Evolutionary conservation across 2,113 vertebrate species (phyloP), one percentile per base, ranked within the genome.

Genomic region (Tiliqua scincoides): DNA sequence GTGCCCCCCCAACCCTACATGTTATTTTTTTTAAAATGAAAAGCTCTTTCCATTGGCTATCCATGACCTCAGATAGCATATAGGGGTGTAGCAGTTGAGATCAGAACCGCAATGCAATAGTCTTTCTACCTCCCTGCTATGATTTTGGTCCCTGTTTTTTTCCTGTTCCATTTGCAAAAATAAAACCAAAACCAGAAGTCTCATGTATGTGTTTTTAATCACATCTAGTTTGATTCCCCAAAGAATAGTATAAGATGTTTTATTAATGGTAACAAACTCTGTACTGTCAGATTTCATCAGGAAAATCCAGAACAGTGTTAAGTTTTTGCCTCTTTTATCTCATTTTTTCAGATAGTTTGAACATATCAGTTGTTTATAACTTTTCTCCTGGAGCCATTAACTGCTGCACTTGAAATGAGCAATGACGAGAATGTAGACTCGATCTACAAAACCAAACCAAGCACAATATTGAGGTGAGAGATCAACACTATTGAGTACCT

Each of bases 371-470:
- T 70, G 6, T 48, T 87, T 90, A 70, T 59, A 78, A 76, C n/a
- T 86, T 89, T 91, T 61, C 57, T 90, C 76, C 59, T 20, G 25
- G 71, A 84, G 37, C 37, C 71, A 74, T 86, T 88, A 70, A 15
- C 23, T 7, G 59, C 85, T 12, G 4, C 18, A 65, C 83, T 37
- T 67, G 74, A 84, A 57, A 76, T 62, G 18, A 83, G 52, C 18
- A 79, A 30, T 43, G 43, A 63, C 84, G 70, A 59, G 79, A 82
- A 82, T 2, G 0, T 61, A 35, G 54, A 87, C 48, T 23, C 87
- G 89, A 84, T 65, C 52, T 80, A 78, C 76, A 78, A 18, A 70
- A 27, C 80, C 65, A 88, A 92, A 70, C 59, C 63, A 86, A 76
- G 81, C 54, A 32, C 73, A 83, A 20, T 1, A 1, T 74, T 87